Evolutionary conservation across 1,140 invertebrate genomes (phyloP).

Genomic region (Brachionus plicatilis): DNA sequence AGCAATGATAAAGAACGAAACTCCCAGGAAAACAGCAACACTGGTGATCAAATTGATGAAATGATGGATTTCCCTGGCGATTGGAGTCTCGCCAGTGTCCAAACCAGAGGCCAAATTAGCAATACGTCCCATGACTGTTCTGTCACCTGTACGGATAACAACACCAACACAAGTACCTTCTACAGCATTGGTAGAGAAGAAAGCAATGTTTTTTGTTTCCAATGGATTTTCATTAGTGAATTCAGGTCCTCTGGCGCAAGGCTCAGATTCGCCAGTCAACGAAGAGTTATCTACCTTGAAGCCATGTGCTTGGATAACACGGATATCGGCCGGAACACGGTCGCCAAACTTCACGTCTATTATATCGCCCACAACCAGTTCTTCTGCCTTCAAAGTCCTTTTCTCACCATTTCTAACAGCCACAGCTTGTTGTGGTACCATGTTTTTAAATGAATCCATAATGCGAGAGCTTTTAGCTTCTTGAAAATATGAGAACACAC

Average conservation of each 20-base stretch:
- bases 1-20: constrained; percentile 93
- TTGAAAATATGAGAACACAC: constrained; percentile 56
- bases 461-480: constrained; percentile 65
- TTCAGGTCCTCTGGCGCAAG: constrained; percentile 61
- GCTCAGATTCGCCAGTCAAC: constrained; percentile 70
- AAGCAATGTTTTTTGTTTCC: constrained; percentile 67
- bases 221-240: constrained; percentile 65
- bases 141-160: constrained; percentile 92
- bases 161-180: constrained; percentile 79
- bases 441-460: constrained; percentile 65
- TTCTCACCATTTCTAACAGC: constrained; percentile 90
- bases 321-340: constrained; percentile 76
- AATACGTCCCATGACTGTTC: constrained; percentile 98
- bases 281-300: constrained; percentile 71
- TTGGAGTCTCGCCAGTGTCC: constrained; percentile 91
- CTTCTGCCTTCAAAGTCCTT: constrained; percentile 65
- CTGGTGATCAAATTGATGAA: constrained; percentile 98
- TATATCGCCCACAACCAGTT: constrained; percentile 72
- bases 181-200: constrained; percentile 67
- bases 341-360: constrained; percentile 76
- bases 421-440: constrained; percentile 71
- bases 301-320: constrained; percentile 65
- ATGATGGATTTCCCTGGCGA: constrained; percentile 95
- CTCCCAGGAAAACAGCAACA: constrained; percentile 92
- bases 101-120: constrained; percentile 84